Evolutionary conservation across 1,140 invertebrate genomes (phyloP), one percentile per base, ranked within the genome.

Genomic region (Himalopsyche phryganea): DNA sequence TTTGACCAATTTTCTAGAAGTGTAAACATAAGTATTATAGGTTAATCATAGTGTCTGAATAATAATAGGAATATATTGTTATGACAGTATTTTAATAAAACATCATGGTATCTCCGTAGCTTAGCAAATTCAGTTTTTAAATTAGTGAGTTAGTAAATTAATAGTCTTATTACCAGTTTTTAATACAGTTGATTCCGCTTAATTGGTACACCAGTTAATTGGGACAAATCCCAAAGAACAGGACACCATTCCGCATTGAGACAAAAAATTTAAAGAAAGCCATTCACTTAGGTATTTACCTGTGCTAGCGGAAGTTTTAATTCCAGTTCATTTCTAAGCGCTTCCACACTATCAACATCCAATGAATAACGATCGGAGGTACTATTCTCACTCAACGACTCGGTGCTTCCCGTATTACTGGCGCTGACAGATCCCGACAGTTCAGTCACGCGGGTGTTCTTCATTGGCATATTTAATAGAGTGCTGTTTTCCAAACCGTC

Each of bases 291-390:
- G n/a, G n/a, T 28, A 69, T 6, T 48, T 60, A 84, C 83, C 66
- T 86, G 84, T 6, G 83, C 85, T 60, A 83, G 75, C 36, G 86
- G 85, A 54, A 89, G 71, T 71, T 88, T 89, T 45, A 85, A 79
- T 63, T 81, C 76, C 40, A 89, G 69, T 69, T 89, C 86, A 65
- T 85, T 87, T 60, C 86, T 71, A 52, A 88, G 79, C 1, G 85
- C 85, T 13, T 82, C 78, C 57, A 87, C 83, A 66, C 85, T 84
- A 64, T 86, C 86, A 62, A 87, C 85, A 66, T 88, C 84, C 49
- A 87, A 75, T 18, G 75, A 75, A 57, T 83, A 82, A 1, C 79
- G 80, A 33, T 83, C 80, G 33, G 79, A 78, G 18, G 78, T 78
- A 68, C 79, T 81, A 23, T 70, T 50, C 17, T 76, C 73, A n/a